Conservation (phyloP, 1,140 invertebrate genomes). For the Andricus grossulariae region DNA sequence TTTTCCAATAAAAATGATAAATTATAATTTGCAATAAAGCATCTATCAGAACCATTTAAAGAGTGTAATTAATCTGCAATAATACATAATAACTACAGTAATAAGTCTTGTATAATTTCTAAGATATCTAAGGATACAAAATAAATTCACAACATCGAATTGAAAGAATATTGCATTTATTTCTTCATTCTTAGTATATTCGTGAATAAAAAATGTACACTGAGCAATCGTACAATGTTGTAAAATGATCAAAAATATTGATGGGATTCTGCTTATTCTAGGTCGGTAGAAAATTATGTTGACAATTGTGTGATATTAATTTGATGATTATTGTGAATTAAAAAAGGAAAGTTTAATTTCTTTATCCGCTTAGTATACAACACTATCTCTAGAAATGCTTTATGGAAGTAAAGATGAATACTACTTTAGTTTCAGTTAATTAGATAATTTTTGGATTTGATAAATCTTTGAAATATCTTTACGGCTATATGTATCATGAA, state of each 20-base stretch:
- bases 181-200: background rate
- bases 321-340: too few relatives aligned
- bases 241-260: slow-evolving; percentile 25
- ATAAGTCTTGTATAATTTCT: too few relatives aligned
- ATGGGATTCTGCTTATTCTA: too few relatives aligned
- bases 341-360: slow-evolving; percentile 26
- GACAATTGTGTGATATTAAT: too few relatives aligned
- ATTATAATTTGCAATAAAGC: too few relatives aligned
- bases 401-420: slow-evolving; percentile 7
- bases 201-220: slow-evolving; percentile 33
- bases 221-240: slow-evolving; percentile 32
- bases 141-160: slow-evolving; percentile 14
- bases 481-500: too few relatives aligned
- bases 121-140: background rate
- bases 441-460: too few relatives aligned
- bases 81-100: too few relatives aligned
- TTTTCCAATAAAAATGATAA: background rate
- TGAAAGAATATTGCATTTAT: slow-evolving; percentile 24
- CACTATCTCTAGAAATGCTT: slow-evolving; percentile 27
- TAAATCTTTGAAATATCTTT: too few relatives aligned
- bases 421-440: slow-evolving; percentile 10
- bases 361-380: slow-evolving; percentile 23
- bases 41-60: too few relatives aligned
- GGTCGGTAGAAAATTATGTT: too few relatives aligned
- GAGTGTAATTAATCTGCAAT: too few relatives aligned